A percentile compares a stretch with the other conserved stretches of the same genome.
phyloP scores from a whole-genome alignment of 2,113 vertebrate genomes.

The Okapia johnstoni region DNA sequence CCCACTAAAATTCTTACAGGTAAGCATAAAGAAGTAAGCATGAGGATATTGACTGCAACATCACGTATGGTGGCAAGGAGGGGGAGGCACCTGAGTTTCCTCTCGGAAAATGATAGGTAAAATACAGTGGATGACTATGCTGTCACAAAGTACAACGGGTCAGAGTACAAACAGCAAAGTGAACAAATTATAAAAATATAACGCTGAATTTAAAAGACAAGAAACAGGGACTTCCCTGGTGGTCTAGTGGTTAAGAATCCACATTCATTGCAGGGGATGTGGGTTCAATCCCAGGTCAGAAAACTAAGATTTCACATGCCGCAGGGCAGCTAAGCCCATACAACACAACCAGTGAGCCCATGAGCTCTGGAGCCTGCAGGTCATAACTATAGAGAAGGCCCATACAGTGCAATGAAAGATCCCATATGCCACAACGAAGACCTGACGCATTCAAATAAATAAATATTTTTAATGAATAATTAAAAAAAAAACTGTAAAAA shows the following conservation, averaged over 20 bases:
- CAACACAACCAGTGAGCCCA: neutral
- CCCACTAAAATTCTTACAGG: neutral
- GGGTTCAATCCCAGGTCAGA: neutral
- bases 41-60: neutral
- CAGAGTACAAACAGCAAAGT: neutral
- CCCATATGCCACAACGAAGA: neutral
- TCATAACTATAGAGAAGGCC: neutral
- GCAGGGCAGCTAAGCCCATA: neutral
- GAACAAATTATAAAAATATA: neutral
- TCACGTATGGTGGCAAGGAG: accelerated
- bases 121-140: neutral
- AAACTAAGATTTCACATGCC: neutral
- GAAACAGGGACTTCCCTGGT: neutral
- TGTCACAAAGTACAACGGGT: neutral
- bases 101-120: neutral
- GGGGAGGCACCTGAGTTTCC: neutral
- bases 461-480: neutral
- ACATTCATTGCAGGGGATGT: neutral
- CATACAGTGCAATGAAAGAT: neutral
- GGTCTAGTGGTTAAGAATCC: neutral
- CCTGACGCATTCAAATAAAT: accelerated
- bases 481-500: neutral
- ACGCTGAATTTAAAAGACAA: neutral
- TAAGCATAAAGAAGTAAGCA: neutral
- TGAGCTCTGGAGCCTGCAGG: neutral